These are phyloP conservation scores for Disparrhopalites patrizii DNA, from an alignment of 2,888 invertebrate species.

Conservation along the genomic window DNA sequence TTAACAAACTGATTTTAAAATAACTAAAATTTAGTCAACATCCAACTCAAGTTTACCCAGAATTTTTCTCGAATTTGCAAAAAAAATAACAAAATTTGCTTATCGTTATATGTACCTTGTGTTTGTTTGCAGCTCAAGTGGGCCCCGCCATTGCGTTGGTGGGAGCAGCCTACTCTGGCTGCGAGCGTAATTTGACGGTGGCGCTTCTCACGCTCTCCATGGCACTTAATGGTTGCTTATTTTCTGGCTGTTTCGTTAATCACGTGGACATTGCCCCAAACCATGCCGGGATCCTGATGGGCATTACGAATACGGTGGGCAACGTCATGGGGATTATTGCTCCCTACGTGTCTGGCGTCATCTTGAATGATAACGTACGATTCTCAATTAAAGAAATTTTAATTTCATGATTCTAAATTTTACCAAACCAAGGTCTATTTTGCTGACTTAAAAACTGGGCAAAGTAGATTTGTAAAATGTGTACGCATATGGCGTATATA, in stretches of 20 bases:
- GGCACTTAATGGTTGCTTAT: conserved; percentile 82
- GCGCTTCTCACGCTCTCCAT: conserved; percentile 74
- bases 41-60: too few relatives aligned
- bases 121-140: conserved; percentile 37
- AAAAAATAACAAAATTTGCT: too few relatives aligned
- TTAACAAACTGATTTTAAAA: too few relatives aligned
- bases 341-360: conserved; percentile 75
- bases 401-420: too few relatives aligned
- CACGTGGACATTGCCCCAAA: conserved; percentile 82
- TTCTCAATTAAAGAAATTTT: too few relatives aligned
- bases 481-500: too few relatives aligned
- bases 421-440: too few relatives aligned
- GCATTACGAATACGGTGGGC: conserved; percentile 82
- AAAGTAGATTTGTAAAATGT: too few relatives aligned
- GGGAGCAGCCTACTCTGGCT: conserved; percentile 79
- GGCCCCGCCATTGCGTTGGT: conserved; percentile 51
- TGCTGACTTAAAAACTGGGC: too few relatives aligned
- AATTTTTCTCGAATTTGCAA: too few relatives aligned
- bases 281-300: conserved; percentile 85
- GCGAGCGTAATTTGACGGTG: conserved; percentile 72
- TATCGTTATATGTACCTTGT: too few relatives aligned
- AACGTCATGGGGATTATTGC: conserved; percentile 81
- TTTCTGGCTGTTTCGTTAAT: conserved; percentile 76
- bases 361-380: conserved; percentile 60
- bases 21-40: too few relatives aligned